These are phyloP conservation scores for Coptotermes formosanus DNA, from an alignment of 1,140 invertebrate genomes.

Conservation along the genomic window DNA sequence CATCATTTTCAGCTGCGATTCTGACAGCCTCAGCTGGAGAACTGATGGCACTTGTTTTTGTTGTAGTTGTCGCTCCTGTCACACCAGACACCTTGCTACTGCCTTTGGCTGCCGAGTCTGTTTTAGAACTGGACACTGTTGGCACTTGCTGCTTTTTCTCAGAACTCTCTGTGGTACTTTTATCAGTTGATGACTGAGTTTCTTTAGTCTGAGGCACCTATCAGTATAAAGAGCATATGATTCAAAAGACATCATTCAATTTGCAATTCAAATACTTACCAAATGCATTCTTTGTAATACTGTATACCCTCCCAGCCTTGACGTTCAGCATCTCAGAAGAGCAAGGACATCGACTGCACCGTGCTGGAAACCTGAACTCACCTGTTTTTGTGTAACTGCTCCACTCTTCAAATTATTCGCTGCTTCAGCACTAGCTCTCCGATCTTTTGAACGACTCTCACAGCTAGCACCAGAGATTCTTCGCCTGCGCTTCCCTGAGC, in stretches of 20 bases:
- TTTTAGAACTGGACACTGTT: not conserved
- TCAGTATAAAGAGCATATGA: not conserved
- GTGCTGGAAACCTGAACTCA: not conserved
- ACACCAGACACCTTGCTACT: not conserved
- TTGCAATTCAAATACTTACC: too few species aligned
- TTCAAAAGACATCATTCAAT: too few species aligned
- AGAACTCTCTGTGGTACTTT: constrained; percentile 32
- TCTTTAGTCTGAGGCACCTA: constrained; percentile 3
- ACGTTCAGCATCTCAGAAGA: too few species aligned
- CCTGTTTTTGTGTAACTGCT: constrained; percentile 22
- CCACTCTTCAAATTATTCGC: constrained; percentile 33
- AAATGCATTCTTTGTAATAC: too few species aligned
- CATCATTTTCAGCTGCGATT: not conserved
- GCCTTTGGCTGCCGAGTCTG: not conserved
- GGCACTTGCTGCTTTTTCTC: not conserved
- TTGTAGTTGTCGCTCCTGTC: not conserved
- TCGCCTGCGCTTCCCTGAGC: constrained; percentile 70
- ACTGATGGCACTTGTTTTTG: not conserved
- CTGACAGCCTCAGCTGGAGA: not conserved
- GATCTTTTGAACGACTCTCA: constrained; percentile 41
- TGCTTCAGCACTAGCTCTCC: constrained; percentile 55
- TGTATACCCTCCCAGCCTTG: too few species aligned
- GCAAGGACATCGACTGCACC: too few species aligned
- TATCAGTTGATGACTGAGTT: constrained; percentile 29
- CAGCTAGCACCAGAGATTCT: constrained; percentile 56